Conservation (phyloP, 1,140 invertebrate genomes). For the Cotesia typhae region DNA sequence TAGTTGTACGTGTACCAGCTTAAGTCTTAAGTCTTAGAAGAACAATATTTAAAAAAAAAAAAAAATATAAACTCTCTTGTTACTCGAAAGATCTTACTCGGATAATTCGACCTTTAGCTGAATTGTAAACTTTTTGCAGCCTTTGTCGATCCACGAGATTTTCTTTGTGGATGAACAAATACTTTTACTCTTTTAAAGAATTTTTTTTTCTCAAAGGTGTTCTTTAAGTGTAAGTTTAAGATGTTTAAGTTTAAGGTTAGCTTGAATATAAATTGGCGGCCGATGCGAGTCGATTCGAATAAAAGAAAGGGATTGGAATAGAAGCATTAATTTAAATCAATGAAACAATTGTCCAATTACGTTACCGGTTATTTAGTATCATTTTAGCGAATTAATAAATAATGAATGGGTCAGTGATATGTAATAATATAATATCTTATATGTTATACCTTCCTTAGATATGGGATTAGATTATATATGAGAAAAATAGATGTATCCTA, state of each 20-base stretch:
- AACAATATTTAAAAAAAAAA: too few relatives aligned
- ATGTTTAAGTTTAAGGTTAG: too few relatives aligned
- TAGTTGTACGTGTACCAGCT: too few relatives aligned
- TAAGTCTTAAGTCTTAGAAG: too few relatives aligned
- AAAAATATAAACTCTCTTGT: too few relatives aligned
- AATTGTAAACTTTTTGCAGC: background rate
- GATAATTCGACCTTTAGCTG: too few relatives aligned
- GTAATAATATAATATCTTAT: too few relatives aligned
- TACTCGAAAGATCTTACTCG: too few relatives aligned
- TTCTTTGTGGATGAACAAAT: background rate
- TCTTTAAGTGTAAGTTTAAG: too few relatives aligned
- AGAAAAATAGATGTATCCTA: background rate
- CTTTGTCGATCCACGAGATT: background rate
- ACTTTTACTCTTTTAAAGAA: too few relatives aligned
- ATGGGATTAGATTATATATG: background rate
- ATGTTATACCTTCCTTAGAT: background rate
- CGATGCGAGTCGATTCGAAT: background rate
- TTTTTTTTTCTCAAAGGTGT: too few relatives aligned
- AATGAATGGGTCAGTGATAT: background rate
- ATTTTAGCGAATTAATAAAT: conserved; percentile 22
- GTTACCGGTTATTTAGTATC: conserved; percentile 11
- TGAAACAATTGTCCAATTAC: conserved; percentile 19
- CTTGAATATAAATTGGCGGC: too few relatives aligned
- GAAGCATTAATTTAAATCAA: conserved; percentile 25
- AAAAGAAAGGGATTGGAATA: background rate